phyloP scores from a whole-genome alignment of 2,888 invertebrate species.

The Hirudinaria manillensis region DNA sequence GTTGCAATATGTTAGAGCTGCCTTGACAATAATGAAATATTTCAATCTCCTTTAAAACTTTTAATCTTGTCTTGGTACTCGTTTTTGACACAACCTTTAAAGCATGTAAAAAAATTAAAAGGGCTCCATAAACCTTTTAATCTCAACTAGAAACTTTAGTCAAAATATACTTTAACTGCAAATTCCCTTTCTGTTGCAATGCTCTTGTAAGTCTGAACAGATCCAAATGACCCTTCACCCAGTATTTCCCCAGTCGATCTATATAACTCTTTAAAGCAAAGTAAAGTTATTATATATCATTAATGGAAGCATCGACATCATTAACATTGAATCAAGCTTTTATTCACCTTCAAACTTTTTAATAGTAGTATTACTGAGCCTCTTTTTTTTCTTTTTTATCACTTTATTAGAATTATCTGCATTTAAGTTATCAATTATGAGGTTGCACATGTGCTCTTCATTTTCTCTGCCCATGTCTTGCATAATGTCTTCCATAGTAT shows the following conservation, averaged over 20 bases:
- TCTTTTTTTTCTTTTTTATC: constrained; percentile 42
- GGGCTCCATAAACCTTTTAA: neutral
- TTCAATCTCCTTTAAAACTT: constrained; percentile 95
- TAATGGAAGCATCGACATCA: too few relatives aligned
- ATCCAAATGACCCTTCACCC: constrained; percentile 92
- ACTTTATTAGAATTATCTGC: neutral
- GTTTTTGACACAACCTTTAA: constrained; percentile 81
- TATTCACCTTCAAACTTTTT: constrained; percentile 47
- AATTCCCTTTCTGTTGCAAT: constrained; percentile 85
- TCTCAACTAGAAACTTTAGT: neutral
- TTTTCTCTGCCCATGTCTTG: neutral
- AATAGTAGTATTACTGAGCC: constrained; percentile 45
- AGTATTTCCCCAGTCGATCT: constrained; percentile 87
- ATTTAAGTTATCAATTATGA: neutral
- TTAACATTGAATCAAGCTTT: too few relatives aligned
- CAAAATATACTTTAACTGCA: constrained; percentile 73
- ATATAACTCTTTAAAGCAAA: constrained; percentile 71
- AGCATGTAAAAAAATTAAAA: neutral
- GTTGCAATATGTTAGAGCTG: constrained; percentile 92
- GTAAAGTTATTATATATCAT: neutral
- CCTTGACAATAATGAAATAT: constrained; percentile 96
- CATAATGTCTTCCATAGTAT: neutral
- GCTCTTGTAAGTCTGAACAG: constrained; percentile 86
- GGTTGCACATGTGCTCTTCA: neutral
- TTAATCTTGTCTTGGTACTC: constrained; percentile 83